These are phyloP conservation scores for Lucilia cuprina DNA, from an alignment of 1,140 invertebrate genomes.

Conservation along the genomic window DNA sequence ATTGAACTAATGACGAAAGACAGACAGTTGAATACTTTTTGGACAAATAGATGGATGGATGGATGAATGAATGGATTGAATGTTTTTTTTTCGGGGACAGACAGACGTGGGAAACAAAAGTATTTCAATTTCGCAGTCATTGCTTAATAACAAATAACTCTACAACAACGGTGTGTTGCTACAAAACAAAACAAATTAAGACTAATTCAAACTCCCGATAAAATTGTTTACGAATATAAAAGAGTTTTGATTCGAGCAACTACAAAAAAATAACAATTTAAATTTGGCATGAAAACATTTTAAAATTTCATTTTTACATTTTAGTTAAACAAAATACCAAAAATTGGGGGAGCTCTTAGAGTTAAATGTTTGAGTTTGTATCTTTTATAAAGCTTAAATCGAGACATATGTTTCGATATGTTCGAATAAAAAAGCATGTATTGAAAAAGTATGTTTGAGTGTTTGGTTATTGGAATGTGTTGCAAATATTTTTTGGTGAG, in stretches of 20 bases:
- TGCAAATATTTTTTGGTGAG: neutral
- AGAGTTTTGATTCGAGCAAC: neutral
- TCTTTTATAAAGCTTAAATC: neutral
- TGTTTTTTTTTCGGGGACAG: neutral
- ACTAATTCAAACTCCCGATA: neutral
- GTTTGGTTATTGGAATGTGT: neutral
- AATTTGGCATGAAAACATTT: conserved; percentile 27
- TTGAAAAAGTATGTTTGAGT: neutral
- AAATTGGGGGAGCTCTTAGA: neutral
- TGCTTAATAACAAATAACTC: neutral
- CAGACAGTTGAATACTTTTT: conserved; percentile 25
- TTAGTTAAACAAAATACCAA: neutral
- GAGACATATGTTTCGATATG: neutral
- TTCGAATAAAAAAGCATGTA: neutral
- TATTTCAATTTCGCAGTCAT: conserved; percentile 59
- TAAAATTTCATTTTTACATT: neutral
- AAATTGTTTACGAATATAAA: neutral
- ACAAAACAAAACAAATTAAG: conserved; percentile 8
- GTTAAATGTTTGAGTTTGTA: neutral
- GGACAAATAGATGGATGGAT: conserved; percentile 32
- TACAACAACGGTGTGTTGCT: neutral
- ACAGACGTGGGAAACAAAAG: conserved; percentile 60
- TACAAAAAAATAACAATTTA: neutral
- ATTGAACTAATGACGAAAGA: conserved; percentile 28
- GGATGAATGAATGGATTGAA: conserved; percentile 4